These are phyloP conservation scores for Eulithis prunata DNA, from an alignment of 2,888 invertebrate species.

Conservation along the genomic window DNA sequence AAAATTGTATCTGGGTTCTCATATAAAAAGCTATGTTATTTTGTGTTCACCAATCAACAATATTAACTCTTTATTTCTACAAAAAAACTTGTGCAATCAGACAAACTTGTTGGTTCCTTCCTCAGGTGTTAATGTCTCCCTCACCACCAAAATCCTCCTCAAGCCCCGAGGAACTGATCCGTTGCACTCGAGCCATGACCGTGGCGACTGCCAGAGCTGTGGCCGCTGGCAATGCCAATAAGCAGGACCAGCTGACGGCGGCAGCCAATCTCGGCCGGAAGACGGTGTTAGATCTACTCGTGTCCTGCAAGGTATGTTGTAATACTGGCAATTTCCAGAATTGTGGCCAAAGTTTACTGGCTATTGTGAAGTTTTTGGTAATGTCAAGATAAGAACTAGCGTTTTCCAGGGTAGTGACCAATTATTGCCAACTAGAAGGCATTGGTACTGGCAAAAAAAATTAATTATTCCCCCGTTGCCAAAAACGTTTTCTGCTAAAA, in stretches of 20 bases:
- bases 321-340: not conserved
- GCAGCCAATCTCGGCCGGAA: conserved; percentile 98
- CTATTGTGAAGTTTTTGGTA: not conserved
- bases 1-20: too few species aligned
- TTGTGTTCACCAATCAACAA: too few species aligned
- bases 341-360: not conserved
- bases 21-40: too few species aligned
- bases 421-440: too few species aligned
- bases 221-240: conserved; percentile 88
- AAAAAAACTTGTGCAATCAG: too few species aligned
- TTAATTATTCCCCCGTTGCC: too few species aligned
- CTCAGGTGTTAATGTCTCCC: conserved; percentile 86
- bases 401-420: too few species aligned
- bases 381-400: too few species aligned
- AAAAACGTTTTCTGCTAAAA: too few species aligned
- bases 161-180: conserved; percentile 96
- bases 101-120: not conserved
- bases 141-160: conserved; percentile 81
- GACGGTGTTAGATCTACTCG: conserved; percentile 96
- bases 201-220: conserved; percentile 97
- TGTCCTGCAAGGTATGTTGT: conserved; percentile 89
- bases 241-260: conserved; percentile 94
- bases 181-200: conserved; percentile 97
- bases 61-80: too few species aligned
- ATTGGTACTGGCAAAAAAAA: too few species aligned